Base-by-base conservation (phyloP, 2,113 vertebrate genomes). In the Phrynocephalus versicolor region DNA sequence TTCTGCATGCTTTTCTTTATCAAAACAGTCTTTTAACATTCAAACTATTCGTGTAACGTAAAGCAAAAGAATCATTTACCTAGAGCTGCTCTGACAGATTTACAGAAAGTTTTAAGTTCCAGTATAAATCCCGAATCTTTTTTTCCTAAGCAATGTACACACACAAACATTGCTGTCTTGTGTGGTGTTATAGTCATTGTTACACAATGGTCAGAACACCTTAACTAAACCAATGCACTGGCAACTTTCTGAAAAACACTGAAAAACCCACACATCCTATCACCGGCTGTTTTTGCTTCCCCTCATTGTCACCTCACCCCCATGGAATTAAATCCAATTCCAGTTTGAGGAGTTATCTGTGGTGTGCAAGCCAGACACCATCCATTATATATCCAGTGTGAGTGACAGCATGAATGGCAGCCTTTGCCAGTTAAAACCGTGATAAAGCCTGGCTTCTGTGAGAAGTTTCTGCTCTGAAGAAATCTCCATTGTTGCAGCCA, bases 361-460 rank as follows among this genome's bases (percentile, higher is more conserved):
- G 90, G 90, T 92, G 93, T 96, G 95, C 96, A 96, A 96, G 93
- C 94, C 96, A 91, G 92, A 91, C 93, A 88, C 91, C 93, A 96
- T 97, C 95, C 95, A 96, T 97, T 97, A 96, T 96, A 92, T 25
- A 79, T 89, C 90, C 89, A 86, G 92, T 78, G 88, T 95, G 96
- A 96, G 90, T 96, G 96, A 94, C 92, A 95, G 91, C 84, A 86
- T 96, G 97, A 98, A 95, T 97, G 97, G 96, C 96, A 96, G 96
- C 80, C 92, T 90, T 94, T 95, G 94, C 97, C 95, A 96, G 94
- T 94, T 92, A 94, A 89, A 88, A 79, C 74, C 0, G 3, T 0
- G 96, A 98, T 98, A 98, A 98, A 95, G 87, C 88, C 79, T 79
- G 88, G 84, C 84, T 88, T 93, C 90, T 89, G 87, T 90, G 91